Percentiles rank a stretch among this genome's conserved stretches.
phyloP scores from a whole-genome alignment of 2,113 vertebrate genomes.

The Etia nguti region DNA sequence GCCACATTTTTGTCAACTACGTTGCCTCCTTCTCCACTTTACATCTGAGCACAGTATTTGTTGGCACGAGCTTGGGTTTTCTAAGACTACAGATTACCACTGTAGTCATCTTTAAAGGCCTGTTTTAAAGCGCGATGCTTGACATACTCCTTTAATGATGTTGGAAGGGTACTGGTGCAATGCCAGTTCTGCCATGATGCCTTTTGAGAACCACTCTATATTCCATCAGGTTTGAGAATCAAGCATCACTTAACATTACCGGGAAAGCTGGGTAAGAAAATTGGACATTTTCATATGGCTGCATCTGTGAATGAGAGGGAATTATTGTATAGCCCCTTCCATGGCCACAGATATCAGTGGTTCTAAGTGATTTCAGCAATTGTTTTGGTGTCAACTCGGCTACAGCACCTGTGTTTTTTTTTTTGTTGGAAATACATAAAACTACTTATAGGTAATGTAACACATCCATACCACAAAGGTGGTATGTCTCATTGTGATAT shows the following conservation, averaged over 20 bases:
- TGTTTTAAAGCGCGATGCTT: not conserved
- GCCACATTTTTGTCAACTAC: not conserved
- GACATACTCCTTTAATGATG: not conserved
- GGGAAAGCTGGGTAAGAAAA: not conserved
- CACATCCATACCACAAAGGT: not conserved
- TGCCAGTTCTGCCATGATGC: not conserved
- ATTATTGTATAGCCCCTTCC: not conserved
- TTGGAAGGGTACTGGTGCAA: not conserved
- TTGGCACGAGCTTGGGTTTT: not conserved
- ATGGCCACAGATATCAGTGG: not conserved
- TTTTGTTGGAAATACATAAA: not conserved
- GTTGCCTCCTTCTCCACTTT: not conserved
- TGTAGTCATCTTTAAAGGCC: slow-evolving; percentile 22
- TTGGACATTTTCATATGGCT: not conserved
- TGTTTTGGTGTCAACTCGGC: not conserved
- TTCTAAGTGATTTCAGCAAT: not conserved
- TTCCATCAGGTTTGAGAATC: not conserved
- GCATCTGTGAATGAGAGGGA: not conserved
- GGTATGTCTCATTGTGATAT: not conserved
- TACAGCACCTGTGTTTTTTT: too few species aligned
- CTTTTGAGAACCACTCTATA: not conserved
- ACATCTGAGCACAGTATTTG: not conserved
- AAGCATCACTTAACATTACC: not conserved
- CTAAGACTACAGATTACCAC: slow-evolving; percentile 2
- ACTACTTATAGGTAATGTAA: not conserved